These are phyloP conservation scores for Acleris sparsana DNA, from an alignment of 2,888 invertebrate genomes.

Conservation along the genomic window DNA sequence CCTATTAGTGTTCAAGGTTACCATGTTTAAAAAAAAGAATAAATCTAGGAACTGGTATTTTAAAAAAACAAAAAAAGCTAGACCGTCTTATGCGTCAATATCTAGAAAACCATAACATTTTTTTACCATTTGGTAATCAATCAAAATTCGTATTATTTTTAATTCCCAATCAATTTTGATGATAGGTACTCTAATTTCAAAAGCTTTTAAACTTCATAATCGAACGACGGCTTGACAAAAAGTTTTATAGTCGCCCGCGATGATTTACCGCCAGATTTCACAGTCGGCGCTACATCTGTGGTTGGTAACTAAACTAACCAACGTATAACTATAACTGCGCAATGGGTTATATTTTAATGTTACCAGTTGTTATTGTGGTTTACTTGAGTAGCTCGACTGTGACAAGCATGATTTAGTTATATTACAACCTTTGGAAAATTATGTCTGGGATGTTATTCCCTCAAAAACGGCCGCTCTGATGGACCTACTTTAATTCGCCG, in stretches of 20 bases:
- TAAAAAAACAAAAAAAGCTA: too few species aligned
- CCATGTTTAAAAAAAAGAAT: too few species aligned
- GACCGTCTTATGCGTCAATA: too few species aligned
- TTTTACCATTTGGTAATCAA: too few species aligned
- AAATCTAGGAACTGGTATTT: too few species aligned
- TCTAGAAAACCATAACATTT: too few species aligned
- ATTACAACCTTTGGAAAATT: too few species aligned
- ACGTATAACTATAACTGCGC: slow-evolving; percentile 1
- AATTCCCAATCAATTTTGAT: slow-evolving; percentile 24
- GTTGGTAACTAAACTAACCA: slow-evolving; percentile 11
- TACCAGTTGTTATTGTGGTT: slow-evolving; percentile 21
- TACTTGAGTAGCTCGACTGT: slow-evolving; percentile 1
- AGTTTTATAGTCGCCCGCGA: slow-evolving; percentile 65
- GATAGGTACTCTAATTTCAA: slow-evolving; percentile 41
- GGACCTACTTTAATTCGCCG: too few species aligned
- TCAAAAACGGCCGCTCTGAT: too few species aligned
- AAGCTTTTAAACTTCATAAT: slow-evolving; percentile 47
- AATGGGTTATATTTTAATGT: slow-evolving; percentile 37
- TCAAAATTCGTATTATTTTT: slow-evolving; percentile 1
- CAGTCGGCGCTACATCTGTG: slow-evolving; percentile 50
- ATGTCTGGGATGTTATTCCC: too few species aligned
- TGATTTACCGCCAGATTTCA: slow-evolving; percentile 75
- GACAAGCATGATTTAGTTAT: background rate
- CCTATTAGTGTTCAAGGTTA: too few species aligned
- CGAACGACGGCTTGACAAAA: slow-evolving; percentile 59